A percentile compares a stretch with the other conserved stretches of the same genome.
Conservation (phyloP, 2,113 vertebrate species). For the Morone chrysops region DNA sequence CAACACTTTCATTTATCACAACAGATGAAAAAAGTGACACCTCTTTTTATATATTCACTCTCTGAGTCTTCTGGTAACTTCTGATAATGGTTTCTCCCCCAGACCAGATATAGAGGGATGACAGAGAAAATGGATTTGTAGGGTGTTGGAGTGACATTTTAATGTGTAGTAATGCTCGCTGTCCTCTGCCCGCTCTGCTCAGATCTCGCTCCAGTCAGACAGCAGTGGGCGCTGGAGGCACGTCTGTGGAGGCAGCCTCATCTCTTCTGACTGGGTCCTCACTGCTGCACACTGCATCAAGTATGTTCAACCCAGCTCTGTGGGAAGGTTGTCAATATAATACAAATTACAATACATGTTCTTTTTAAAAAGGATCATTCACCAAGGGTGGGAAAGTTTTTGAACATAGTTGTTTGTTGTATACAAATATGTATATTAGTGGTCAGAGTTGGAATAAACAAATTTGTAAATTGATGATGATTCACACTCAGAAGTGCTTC, state of each 20-base stretch:
- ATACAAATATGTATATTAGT: not conserved
- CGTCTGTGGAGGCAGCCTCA: constrained; percentile 87
- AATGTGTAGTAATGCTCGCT: not conserved
- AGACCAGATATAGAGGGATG: too few relatives aligned
- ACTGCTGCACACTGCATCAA: constrained; percentile 90
- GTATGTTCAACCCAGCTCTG: constrained; percentile 66
- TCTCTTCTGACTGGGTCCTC: constrained; percentile 83
- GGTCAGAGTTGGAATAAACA: too few relatives aligned
- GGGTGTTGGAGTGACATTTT: not conserved
- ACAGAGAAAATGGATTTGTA: not conserved
- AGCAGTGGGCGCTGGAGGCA: constrained; percentile 77
- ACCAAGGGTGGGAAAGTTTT: not conserved
- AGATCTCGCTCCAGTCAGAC: constrained; percentile 89
- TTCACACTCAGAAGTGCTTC: not conserved
- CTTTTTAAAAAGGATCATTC: too few relatives aligned
- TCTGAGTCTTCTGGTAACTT: not conserved
- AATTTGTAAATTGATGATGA: too few relatives aligned
- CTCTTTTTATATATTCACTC: not conserved
- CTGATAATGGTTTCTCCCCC: not conserved
- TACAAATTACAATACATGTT: not conserved
- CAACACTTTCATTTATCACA: not conserved
- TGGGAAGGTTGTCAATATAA: not conserved
- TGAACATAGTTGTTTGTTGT: not conserved
- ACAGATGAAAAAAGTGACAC: not conserved
- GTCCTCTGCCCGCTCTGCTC: not conserved